Base-by-base conservation (phyloP, 2,888 invertebrate species). In the Ichneumon xanthorius region DNA sequence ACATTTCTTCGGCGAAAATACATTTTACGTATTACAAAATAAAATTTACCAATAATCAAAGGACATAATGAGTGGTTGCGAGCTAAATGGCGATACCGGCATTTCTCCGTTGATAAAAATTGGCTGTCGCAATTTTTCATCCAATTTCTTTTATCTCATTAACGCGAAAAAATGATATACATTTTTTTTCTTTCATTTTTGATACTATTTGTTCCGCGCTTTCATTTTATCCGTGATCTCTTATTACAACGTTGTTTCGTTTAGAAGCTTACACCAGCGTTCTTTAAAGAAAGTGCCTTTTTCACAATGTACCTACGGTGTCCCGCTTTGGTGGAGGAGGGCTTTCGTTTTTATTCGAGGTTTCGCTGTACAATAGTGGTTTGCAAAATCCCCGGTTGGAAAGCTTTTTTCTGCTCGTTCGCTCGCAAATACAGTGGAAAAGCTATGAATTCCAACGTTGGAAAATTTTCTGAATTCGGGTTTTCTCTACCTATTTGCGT, bases 401-500 rank as follows among this genome's bases (percentile, higher is more conserved):
- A 58, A 58, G 26, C 58, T 70, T 71, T 82, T 76, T 73, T 73
- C 45, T 55, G 26, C 58, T 76, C n/a, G 4, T 7, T 50, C 68
- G 37, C 68, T 58, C 26, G 45, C 19, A 55, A 81, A 76, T 53
- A 67, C 75, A 65, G 68, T 11, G 11, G 48, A 33, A 73, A 70
- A 73, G 65, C 58, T 37, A 65, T 63, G 68, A 67, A 73, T 61
- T 37, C 70, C 79, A 19, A 61, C 45, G 68, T 73, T 70, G 22
- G 81, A 63, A 73, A 81, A 78, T 81, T 75, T 85, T 82, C 82
- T 67, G 78, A 78, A 85, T 65, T 65, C 75, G 55, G 70, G 58
- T 26, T 79, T 61, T 63, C 78, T 73, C 53, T 68, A 14, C 22
- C 19, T n/a, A 33, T 4, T 37, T 30, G 63, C 19, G n/a, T n/a